Evolutionary conservation across 2,888 invertebrate genomes (phyloP), one percentile per base, ranked within the genome.

Genomic region (Morinoia aosen): DNA sequence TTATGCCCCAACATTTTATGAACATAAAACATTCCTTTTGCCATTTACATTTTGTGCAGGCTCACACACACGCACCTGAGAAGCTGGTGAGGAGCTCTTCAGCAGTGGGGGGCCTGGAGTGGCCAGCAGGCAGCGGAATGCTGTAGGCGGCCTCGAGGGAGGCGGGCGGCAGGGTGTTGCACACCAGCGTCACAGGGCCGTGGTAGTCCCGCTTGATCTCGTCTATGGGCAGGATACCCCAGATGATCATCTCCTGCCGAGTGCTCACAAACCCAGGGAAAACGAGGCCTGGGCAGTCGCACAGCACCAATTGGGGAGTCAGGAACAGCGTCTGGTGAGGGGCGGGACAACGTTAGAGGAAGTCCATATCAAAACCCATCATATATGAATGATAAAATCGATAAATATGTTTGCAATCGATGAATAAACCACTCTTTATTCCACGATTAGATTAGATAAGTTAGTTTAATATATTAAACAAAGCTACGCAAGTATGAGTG

Each of bases 251-350:
- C 97, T 99, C 99, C 0, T 99, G 99, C 97, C 98, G 98, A 0
- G 99, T 99, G 91, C 98, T 98, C 5, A 99, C 99, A 97, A 99
- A 99, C 95, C 99, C 99, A 1, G 99, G 99, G 98, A 99, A 98
- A 95, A 99, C 99, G 95, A 99, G 97, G 0, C 99, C 99, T 0
- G 99, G 99, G 97, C 99, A 99, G 97, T 99, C 99, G 97, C 99
- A 99, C 57, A 99, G 97, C 97, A 99, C 97, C 91, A 99, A 97
- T 96, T 98, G 98, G 0, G 98, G 98, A 95, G 98, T 98, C 96
- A 99, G 97, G 96, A 98, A 98, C 25, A 99, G 97, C 0, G 99
- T 99, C 98, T 99, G 98, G 39, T 39, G 10, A 2, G 10, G 19
- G 7, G 40, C 39, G 2, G 12, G 14, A 39, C 90, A 90, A 12